Evolutionary conservation across 2,888 invertebrate genomes (phyloP), one percentile per base, ranked within the genome.

Genomic region (Morinoia aosen): DNA sequence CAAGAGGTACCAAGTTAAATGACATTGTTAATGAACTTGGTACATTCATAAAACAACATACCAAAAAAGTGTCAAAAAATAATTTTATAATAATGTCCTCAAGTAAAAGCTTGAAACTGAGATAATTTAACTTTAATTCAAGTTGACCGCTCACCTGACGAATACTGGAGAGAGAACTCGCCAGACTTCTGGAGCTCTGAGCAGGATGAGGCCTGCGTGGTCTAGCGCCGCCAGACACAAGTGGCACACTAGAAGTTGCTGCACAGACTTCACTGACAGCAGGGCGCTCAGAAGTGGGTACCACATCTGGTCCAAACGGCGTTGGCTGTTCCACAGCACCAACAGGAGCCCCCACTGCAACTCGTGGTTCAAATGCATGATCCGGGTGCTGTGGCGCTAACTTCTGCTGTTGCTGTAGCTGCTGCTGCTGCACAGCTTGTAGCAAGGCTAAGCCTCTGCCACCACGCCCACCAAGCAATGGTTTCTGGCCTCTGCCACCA

Each of bases 361-460:
- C 40, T 11, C 40, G 90, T 16, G 90, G 90, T 10, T 90, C 40
- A 12, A 48, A 90, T 5, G 39, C 90, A 40, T 90, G 90, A 90
- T 90, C 40, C n/a, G 90, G 90, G 1, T 56, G 56, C 58, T 25
- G 14, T 16, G 93, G 93, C 0, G 19, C 25, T 57, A 57, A 57
- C 12, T 33, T 5, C 48, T 39, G 40, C 48, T 90, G 90, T 16
- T 64, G 19, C 16, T 16, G 33, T 33, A 64, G 33, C 7, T 57
- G 93, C 25, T 93, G 57, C 25, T 57, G 93, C 93, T 57, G 93
- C 93, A 48, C 25, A 57, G 93, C 93, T 57, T 57, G 93, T 25
- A 93, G 40, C 25, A 93, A 57, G 11, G 93, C 93, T 57, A 57
- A 39, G 93, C 93, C 93, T 93, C 93, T 93, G 16, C 90, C 90